A percentile compares a stretch with the other conserved stretches of the same genome.
Conservation (phyloP, 2,113 vertebrate species). For the Nasalis larvatus region DNA sequence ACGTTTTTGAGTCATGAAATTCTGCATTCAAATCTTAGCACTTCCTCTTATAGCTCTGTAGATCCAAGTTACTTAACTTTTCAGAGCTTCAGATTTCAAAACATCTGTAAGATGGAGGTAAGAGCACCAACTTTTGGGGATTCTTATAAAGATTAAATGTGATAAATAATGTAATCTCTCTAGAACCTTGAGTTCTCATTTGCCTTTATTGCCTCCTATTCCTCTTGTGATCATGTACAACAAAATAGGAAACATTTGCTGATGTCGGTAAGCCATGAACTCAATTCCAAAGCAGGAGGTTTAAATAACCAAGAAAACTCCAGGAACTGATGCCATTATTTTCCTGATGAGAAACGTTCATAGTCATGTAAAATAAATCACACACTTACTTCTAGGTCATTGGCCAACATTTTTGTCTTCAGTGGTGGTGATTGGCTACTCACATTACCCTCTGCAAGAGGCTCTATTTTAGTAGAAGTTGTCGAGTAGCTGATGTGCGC, state of each 20-base stretch:
- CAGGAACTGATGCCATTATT: neutral
- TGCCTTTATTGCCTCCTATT: neutral
- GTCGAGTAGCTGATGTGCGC: neutral
- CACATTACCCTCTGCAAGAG: neutral
- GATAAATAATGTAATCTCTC: neutral
- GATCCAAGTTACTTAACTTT: neutral
- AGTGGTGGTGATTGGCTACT: neutral
- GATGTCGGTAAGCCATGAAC: neutral
- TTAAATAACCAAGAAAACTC: slow-evolving; percentile 19
- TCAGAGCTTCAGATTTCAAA: neutral
- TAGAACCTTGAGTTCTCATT: neutral
- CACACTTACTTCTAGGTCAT: slow-evolving; percentile 21
- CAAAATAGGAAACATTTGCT: neutral
- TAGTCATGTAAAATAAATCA: neutral
- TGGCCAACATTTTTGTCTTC: neutral
- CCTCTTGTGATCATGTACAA: neutral
- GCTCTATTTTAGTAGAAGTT: neutral
- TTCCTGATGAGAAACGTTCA: slow-evolving; percentile 12
- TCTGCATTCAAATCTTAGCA: neutral
- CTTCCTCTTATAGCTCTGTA: neutral
- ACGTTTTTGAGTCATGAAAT: neutral
- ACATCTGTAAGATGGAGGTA: neutral
- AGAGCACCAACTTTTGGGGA: neutral
- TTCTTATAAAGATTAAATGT: neutral
- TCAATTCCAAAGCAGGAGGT: slow-evolving; percentile 22